Percentiles rank a stretch among this genome's conserved stretches.
Conservation (phyloP, 2,888 invertebrate species). For the Brachynemurus nebulosus region DNA sequence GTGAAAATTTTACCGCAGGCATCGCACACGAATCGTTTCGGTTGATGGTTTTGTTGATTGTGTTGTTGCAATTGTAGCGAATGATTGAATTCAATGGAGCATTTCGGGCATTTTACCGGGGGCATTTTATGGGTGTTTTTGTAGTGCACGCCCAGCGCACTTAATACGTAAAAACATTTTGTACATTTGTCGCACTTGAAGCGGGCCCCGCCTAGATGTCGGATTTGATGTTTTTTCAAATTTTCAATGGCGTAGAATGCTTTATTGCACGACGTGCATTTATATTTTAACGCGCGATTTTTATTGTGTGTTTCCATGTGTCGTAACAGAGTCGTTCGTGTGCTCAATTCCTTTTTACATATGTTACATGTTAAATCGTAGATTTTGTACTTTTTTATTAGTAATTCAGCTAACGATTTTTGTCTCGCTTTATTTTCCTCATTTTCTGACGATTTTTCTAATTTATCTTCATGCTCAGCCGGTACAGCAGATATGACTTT, state of each 20-base stretch:
- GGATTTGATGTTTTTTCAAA: background rate
- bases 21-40: background rate
- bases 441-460: background rate
- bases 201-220: background rate
- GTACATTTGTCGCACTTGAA: slow-evolving; percentile 2
- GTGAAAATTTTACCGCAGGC: background rate
- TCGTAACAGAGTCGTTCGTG: background rate
- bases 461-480: background rate
- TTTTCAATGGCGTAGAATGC: background rate
- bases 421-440: background rate
- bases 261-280: slow-evolving; percentile 3
- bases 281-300: background rate
- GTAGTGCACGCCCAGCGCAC: background rate
- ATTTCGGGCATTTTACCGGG: background rate
- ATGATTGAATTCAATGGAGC: background rate
- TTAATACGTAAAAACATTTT: background rate
- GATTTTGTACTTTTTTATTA: background rate
- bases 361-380: background rate
- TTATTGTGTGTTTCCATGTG: background rate
- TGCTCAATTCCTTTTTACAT: background rate
- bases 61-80: background rate
- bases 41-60: background rate
- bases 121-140: slow-evolving; percentile 1
- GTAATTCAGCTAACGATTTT: background rate
- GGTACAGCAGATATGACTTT: too few species aligned